Percentiles rank a stretch among this genome's conserved stretches.
Conservation (phyloP, 2,888 invertebrate genomes). For the Scelioninae gen. 2 region DNA sequence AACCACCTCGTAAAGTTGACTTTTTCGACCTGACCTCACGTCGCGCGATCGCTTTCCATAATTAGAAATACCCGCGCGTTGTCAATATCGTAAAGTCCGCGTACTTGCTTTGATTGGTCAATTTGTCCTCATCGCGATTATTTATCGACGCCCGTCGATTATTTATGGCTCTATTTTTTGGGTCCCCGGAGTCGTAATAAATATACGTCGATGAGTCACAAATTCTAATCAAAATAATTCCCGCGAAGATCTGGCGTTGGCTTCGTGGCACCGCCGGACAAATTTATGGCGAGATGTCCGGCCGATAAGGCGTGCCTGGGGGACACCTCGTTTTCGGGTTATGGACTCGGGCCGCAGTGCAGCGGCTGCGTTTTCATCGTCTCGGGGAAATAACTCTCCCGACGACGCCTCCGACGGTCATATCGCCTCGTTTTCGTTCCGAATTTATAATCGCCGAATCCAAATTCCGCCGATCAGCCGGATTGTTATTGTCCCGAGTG, state of each 20-base stretch:
- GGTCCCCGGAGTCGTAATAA: conserved; percentile 59
- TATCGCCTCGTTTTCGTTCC: conserved; percentile 15
- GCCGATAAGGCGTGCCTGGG: conserved; percentile 70
- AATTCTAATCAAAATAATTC: conserved; percentile 73
- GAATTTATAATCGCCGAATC: conserved; percentile 31
- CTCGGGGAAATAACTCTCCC: conserved; percentile 66
- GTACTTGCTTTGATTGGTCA: conserved; percentile 38
- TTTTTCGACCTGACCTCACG: conserved; percentile 58
- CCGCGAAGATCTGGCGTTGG: conserved; percentile 50
- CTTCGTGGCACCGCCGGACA: conserved; percentile 33
- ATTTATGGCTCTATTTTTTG: conserved; percentile 43
- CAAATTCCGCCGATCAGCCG: conserved; percentile 18
- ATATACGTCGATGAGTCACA: conserved; percentile 70
- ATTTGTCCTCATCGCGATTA: conserved; percentile 49
- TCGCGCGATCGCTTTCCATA: conserved; percentile 48
- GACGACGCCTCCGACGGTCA: conserved; percentile 41
- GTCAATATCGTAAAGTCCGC: conserved; percentile 43
- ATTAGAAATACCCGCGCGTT: conserved; percentile 45
- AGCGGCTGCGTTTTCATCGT: conserved; percentile 62
- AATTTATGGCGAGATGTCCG: conserved; percentile 56
- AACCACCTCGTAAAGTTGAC: conserved; percentile 68
- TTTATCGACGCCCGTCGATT: conserved; percentile 38
- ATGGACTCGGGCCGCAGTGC: conserved; percentile 68
- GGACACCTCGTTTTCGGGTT: conserved; percentile 74
- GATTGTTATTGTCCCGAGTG: conserved; percentile 12